Base-by-base conservation (phyloP, 2,797 vertebrate genomes). In the Gallinago solitaria region DNA sequence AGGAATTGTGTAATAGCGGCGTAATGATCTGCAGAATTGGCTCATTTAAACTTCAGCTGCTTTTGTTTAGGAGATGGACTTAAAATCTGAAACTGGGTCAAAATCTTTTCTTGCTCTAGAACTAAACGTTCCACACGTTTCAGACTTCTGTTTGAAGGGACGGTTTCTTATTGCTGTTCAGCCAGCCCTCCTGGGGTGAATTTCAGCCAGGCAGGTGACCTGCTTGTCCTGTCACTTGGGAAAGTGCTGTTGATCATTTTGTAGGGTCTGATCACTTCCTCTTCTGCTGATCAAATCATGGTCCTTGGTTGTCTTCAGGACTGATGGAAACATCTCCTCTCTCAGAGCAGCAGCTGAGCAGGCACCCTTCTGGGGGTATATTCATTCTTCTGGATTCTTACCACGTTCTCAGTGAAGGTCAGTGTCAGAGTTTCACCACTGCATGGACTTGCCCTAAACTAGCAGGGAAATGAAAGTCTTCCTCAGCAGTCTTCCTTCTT, bases 21-120 rank as follows among this genome's bases (percentile, higher is more conserved):
- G 76, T 95, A 96, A 95, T 86, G 94, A 94, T 97, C 90, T 96
- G 82, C 80, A 93, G 89, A 95, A 93, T 93, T 97, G 94, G 95
- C 96, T 94, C 84, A 54, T 94, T 95, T 97, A 83, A 96, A 83
- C 79, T 92, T 96, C 94, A 97, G 96, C 96, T 96, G 95, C 94
- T 97, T 97, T 97, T 95, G 93, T 95, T 97, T 97, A 97, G 64
- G 79, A 89, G 80, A 85, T 88, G 74, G 94, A 75, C 84, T 86
- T 93, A 92, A 92, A 93, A 83, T 95, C 65, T 89, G 84, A 97
- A 96, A 93, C 82, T 94, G 96, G 94, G 90, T 96, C 94, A 95
- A 73, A 95, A 95, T 96, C 79, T 94, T 86, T 85, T 57, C 74
- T 74, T 95, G 64, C 57, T 90, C 79, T 87, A 92, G 90, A 94